A percentile compares a stretch with the other conserved stretches of the same genome.
Evolutionary conservation across 2,888 invertebrate species (phyloP).

Genomic region (Pseudoips prasinana): DNA sequence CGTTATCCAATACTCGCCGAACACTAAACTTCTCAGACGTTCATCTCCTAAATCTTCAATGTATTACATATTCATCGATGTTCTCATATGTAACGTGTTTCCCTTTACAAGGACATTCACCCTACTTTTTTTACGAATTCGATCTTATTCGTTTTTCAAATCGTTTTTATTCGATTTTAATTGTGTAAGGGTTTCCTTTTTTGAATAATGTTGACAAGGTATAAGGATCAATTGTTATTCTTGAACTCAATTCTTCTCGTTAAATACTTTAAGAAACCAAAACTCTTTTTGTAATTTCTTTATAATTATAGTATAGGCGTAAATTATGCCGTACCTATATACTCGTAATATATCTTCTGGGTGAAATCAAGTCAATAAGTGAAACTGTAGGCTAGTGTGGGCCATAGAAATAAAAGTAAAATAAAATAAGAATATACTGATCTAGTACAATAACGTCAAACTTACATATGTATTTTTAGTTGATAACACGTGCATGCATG

Average conservation of each 20-base stretch:
- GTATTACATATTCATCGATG: constrained; percentile 32
- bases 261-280: constrained; percentile 3
- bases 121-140: constrained; percentile 60
- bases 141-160: constrained; percentile 58
- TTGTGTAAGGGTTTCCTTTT: constrained; percentile 61
- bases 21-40: not conserved
- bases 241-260: constrained; percentile 8
- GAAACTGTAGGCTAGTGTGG: too few species aligned
- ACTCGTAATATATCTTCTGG: too few species aligned
- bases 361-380: too few species aligned
- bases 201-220: constrained; percentile 58
- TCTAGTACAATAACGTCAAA: too few species aligned
- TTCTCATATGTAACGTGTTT: constrained; percentile 29
- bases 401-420: too few species aligned
- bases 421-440: too few species aligned
- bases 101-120: constrained; percentile 67
- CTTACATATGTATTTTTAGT: too few species aligned
- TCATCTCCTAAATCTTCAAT: constrained; percentile 24
- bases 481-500: too few species aligned
- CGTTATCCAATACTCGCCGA: constrained; percentile 14
- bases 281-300: too few species aligned
- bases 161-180: constrained; percentile 64
- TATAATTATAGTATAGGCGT: too few species aligned
- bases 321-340: too few species aligned
- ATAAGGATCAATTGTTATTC: constrained; percentile 64